Evolutionary conservation across 2,113 vertebrate genomes (phyloP).

Genomic region (Etheostoma cragini): DNA sequence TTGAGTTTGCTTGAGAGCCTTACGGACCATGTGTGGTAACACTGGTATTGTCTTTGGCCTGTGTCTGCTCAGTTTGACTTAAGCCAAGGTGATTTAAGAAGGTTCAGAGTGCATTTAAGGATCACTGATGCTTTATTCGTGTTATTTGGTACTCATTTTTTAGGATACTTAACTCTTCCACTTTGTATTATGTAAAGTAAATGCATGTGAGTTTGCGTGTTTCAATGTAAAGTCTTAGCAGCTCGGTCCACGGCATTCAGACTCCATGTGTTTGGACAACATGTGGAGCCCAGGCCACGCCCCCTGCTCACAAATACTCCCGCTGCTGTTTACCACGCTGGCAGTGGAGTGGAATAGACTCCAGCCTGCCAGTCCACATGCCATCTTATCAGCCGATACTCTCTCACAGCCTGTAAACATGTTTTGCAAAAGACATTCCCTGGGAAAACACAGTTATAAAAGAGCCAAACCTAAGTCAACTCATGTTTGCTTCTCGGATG

Average conservation of each 20-base stretch:
- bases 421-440: constrained; percentile 50
- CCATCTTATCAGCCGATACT: constrained; percentile 50
- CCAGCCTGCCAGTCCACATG: constrained; percentile 50
- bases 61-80: background rate
- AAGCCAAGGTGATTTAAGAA: background rate
- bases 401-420: constrained; percentile 49
- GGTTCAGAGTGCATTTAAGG: background rate
- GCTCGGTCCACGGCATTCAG: constrained; percentile 13
- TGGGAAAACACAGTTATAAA: constrained; percentile 24
- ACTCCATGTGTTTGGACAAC: constrained; percentile 63
- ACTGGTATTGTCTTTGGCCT: background rate
- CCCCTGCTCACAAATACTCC: constrained; percentile 55
- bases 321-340: constrained; percentile 67
- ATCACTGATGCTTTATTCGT: background rate
- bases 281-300: constrained; percentile 49
- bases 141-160: background rate
- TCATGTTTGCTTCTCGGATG: constrained; percentile 12
- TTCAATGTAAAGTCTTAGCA: constrained; percentile 36
- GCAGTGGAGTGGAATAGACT: constrained; percentile 57
- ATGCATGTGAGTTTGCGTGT: constrained; percentile 22
- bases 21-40: background rate
- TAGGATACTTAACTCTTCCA: no score
- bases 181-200: background rate
- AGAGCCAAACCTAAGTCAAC: constrained; percentile 7
- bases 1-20: constrained; percentile 10